A percentile compares a stretch with the other conserved stretches of the same genome.
Evolutionary conservation across 2,113 vertebrate genomes (phyloP).

Genomic region (Bos indicus): DNA sequence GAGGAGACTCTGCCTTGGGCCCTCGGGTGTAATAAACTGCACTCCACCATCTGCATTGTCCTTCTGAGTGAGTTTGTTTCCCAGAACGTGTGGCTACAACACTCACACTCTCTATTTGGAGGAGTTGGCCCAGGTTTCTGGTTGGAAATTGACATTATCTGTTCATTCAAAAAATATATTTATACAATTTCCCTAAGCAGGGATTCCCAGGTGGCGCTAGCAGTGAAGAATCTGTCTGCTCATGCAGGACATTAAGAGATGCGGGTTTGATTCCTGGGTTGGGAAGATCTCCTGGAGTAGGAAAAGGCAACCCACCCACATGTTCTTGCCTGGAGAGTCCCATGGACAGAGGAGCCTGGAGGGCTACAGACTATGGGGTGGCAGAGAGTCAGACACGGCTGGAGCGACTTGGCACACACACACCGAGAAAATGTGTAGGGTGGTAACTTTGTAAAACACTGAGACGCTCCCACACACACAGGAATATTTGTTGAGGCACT

Average conservation of each 20-base stretch:
- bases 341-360: not conserved
- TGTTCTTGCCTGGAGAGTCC: not conserved
- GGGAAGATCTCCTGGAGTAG: not conserved
- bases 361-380: not conserved
- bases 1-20: not conserved
- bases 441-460: too few relatives aligned
- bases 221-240: not conserved
- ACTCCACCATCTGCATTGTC: not conserved
- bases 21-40: fast-evolving
- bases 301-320: not conserved
- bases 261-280: not conserved
- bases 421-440: not conserved
- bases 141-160: not conserved
- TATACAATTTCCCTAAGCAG: not conserved
- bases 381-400: not conserved
- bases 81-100: fast-evolving
- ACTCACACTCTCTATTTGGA: not conserved
- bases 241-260: not conserved
- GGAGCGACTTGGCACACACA: not conserved
- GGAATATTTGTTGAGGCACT: not conserved
- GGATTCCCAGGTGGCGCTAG: not conserved
- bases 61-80: not conserved
- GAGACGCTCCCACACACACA: fast-evolving
- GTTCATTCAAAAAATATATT: not conserved
- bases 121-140: fast-evolving